Evolutionary conservation across 2,888 invertebrate genomes (phyloP), one percentile per base, ranked within the genome.

Genomic region (Platycheirus rosarum): DNA sequence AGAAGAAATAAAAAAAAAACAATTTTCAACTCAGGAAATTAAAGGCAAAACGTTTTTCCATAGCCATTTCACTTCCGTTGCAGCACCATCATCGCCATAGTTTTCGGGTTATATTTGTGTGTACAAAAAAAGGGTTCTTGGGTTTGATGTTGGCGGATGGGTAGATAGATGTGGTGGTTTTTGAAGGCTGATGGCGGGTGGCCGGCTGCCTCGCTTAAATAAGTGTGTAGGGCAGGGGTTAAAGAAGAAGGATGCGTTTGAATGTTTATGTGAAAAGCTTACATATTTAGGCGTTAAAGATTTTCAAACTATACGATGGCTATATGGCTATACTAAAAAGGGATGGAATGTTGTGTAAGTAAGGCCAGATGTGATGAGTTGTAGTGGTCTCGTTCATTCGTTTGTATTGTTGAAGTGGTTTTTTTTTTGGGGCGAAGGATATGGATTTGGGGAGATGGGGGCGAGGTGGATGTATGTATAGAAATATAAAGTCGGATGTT

Each of bases 211-310:
- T 5, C 44, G 16, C 29, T 60, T 57, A 57, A 32, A 44, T 60
- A 16, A 40, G 60, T 60, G 29, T 44, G 1, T 8, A 11, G 5
- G 16, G 46, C 46, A 46, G 63, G 63, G 46, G 16, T 40, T 42
- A n/a, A 49, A 49, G 5, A 55, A 16, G 70, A 60, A 51, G 75
- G 49, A 44, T 44, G 26, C 35, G 69, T 44, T 80, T 70, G 71
- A 65, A 82, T 82, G 71, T 82, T 82, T 82, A 82, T 77, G 73
- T 82, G 82, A 57, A 73, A 82, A 77, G 82, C 82, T 82, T 82
- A 77, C 77, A 77, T 57, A 57, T 77, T 82, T 82, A 82, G 76
- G 82, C 82, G 82, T 82, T 82, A 82, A 82, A 82, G 82, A 82
- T 82, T 82, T 71, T 68, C 51, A 60, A 69, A 70, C 80, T 51